These are phyloP conservation scores for Calephelis nemesis DNA, from an alignment of 1,140 invertebrate species.

Conservation along the genomic window DNA sequence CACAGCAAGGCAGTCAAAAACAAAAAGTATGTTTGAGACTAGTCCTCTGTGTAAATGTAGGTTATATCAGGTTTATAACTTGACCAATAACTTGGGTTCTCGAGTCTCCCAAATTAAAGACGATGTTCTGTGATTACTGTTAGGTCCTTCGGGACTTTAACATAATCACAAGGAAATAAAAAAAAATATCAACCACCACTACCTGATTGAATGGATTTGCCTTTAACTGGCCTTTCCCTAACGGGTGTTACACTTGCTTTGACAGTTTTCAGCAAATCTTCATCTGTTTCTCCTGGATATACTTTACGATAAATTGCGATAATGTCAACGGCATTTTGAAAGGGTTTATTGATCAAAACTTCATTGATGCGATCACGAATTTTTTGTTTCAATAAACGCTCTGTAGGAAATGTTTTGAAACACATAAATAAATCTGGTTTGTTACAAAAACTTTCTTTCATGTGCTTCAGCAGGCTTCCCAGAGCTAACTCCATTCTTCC, in stretches of 20 bases:
- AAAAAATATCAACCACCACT: conserved; percentile 3
- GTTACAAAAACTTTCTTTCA: conserved; percentile 30
- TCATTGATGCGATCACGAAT: conserved; percentile 49
- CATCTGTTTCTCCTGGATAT: conserved; percentile 47
- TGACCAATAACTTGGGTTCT: too few relatives aligned
- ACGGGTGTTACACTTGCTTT: conserved; percentile 2
- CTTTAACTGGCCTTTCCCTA: neutral
- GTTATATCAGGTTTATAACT: too few relatives aligned
- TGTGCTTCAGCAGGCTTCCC: conserved; percentile 50
- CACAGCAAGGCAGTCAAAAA: too few relatives aligned
- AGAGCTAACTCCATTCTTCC: conserved; percentile 60
- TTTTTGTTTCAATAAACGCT: conserved; percentile 44
- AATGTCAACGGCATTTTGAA: conserved; percentile 38
- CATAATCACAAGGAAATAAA: conserved; percentile 4
- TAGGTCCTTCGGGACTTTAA: neutral
- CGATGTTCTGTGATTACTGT: neutral
- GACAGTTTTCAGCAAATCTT: conserved; percentile 28
- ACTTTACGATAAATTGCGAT: conserved; percentile 42
- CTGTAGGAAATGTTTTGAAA: conserved; percentile 24
- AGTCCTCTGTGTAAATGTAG: too few relatives aligned
- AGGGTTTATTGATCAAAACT: conserved; percentile 49
- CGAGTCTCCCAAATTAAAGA: neutral
- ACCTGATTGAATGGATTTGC: neutral
- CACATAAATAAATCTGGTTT: conserved; percentile 4
- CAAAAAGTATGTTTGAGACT: too few relatives aligned